Base-by-base conservation (phyloP, 1,140 invertebrate species). In the Camponotus pennsylvanicus region DNA sequence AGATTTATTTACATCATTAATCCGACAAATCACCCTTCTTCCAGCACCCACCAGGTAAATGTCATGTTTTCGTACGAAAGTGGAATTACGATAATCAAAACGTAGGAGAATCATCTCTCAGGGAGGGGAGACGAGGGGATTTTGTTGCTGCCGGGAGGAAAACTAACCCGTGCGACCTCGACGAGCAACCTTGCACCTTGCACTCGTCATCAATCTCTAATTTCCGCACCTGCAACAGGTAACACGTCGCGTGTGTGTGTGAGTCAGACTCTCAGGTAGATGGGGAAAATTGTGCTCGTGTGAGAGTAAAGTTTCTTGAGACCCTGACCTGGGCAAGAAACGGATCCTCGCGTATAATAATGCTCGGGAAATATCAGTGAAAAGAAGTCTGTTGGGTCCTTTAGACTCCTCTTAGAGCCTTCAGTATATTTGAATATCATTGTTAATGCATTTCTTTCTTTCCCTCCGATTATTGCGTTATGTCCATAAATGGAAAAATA, bases 191-290 rank as follows among this genome's bases (percentile, higher is more conserved):
- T 86, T 83, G 67, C 45, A 27, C 83, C 34, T 49, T 21, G 27
- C 37, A 61, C 61, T 83, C 49, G 55, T 71, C 78, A 83, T 83
- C 45, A 83, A 83, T 86, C 67, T 75, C 64, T 86, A 83, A 86
- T 83, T 83, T 86, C 85, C 69, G 61, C 78, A 75, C 79, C 59
- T 84, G 79, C 37, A 78, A 63, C 42, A 27, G 15, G 42, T 59
- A 32, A 40, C 45, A 27, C 11, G 11, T 9, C 42, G 42, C 32
- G 67, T 40, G 37, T 37, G 37, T 37, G 15, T 32, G 45, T 32
- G 42, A 77, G 45, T 18, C 42, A 57, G 27, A 5, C 18, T 11
- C 15, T 11, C 15, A 13, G 0, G n/a, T 52, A 40, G 37, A 45
- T 34, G 40, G 64, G 9, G 52, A 32, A 3, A 61, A 52, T 52